Percentiles rank a stretch among this genome's conserved stretches.
Conservation (phyloP, 2,888 invertebrate genomes). For the Agrochola lychnidis region DNA sequence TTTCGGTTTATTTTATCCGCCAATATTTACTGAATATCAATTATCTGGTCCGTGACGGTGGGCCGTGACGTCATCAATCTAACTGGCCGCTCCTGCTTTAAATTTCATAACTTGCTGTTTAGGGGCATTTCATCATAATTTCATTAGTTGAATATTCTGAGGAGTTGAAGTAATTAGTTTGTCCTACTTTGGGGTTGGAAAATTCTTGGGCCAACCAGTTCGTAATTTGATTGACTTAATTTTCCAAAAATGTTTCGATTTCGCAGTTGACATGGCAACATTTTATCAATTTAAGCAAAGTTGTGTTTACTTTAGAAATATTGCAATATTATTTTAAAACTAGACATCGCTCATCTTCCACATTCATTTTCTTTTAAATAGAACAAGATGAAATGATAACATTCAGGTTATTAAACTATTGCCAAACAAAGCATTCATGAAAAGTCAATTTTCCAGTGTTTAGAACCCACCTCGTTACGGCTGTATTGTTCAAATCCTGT, state of each 20-base stretch:
- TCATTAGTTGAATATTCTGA: slow-evolving; percentile 41
- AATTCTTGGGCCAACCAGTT: slow-evolving; percentile 26
- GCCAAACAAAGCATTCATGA: neutral
- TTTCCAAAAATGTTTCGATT: slow-evolving; percentile 1
- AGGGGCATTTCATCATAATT: slow-evolving; percentile 38
- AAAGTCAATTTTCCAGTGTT: neutral
- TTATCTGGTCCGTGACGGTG: slow-evolving; percentile 79
- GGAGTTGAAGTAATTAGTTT: slow-evolving; percentile 52
- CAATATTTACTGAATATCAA: slow-evolving; percentile 90
- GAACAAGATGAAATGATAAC: too few relatives aligned
- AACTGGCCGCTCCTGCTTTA: slow-evolving; percentile 70
- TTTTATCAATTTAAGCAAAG: neutral
- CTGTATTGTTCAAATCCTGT: neutral
- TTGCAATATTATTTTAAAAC: neutral
- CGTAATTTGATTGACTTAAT: slow-evolving; percentile 32
- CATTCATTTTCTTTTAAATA: neutral
- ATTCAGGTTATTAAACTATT: slow-evolving; percentile 5
- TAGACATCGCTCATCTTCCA: neutral
- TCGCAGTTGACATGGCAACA: neutral
- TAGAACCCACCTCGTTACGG: neutral
- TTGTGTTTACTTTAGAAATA: neutral
- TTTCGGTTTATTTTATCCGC: slow-evolving; percentile 88
- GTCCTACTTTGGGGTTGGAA: slow-evolving; percentile 31
- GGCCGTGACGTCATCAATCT: slow-evolving; percentile 77
- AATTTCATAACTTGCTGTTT: slow-evolving; percentile 49